phyloP scores from a whole-genome alignment of 2,888 invertebrate species.

The Amiota communis region DNA sequence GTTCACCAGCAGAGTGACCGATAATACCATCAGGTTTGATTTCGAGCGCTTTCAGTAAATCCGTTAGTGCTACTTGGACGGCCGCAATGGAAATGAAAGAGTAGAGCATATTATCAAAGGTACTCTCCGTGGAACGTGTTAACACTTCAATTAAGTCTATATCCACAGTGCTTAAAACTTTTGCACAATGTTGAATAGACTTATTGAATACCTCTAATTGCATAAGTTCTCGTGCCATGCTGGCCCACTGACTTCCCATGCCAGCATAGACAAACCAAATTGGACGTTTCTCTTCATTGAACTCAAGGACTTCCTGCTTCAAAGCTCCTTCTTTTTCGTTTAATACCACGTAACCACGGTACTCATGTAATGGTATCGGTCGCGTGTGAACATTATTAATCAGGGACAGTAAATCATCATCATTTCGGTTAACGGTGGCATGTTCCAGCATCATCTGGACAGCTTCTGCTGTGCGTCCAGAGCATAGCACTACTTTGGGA shows the following conservation, averaged over 20 bases:
- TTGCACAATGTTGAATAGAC: constrained; percentile 84
- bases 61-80: constrained; percentile 95
- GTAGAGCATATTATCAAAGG: constrained; percentile 89
- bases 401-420: constrained; percentile 84
- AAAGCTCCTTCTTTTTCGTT: constrained; percentile 73
- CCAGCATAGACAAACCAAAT: constrained; percentile 97
- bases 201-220: constrained; percentile 85
- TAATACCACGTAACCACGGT: constrained; percentile 87
- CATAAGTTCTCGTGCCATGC: constrained; percentile 93
- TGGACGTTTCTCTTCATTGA: constrained; percentile 80
- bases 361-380: constrained; percentile 83
- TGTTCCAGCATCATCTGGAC: constrained; percentile 80
- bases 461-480: constrained; percentile 89
- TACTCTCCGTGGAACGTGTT: constrained; percentile 81
- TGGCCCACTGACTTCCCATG: constrained; percentile 98
- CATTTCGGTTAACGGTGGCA: constrained; percentile 77
- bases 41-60: constrained; percentile 83
- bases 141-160: constrained; percentile 87
- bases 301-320: constrained; percentile 75
- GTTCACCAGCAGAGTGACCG: constrained; percentile 85
- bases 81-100: constrained; percentile 96
- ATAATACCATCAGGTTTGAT: constrained; percentile 94
- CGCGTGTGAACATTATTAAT: constrained; percentile 83
- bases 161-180: constrained; percentile 84
- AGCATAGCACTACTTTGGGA: constrained; percentile 83